These are phyloP conservation scores for Terrapene triunguis DNA, from an alignment of 2,113 vertebrate species.

Conservation along the genomic window DNA sequence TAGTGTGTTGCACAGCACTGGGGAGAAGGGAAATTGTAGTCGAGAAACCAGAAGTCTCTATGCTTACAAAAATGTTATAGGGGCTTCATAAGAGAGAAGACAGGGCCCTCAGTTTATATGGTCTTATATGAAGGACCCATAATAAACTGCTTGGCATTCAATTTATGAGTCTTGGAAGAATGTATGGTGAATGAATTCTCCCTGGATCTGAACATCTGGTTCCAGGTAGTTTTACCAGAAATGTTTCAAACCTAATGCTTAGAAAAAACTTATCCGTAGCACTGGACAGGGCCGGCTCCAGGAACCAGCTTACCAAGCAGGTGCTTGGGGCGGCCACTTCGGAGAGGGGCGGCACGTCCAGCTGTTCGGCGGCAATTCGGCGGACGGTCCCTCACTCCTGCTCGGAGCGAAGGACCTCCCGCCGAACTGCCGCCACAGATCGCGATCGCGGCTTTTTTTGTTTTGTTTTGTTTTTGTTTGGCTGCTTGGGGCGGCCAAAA, in stretches of 20 bases:
- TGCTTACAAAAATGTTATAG: background rate
- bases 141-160: rapidly evolving
- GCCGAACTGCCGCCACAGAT: too few relatives aligned
- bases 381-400: too few relatives aligned
- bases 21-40: background rate
- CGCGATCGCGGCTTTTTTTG: too few relatives aligned
- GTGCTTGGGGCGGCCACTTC: too few relatives aligned
- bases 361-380: too few relatives aligned
- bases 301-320: too few relatives aligned
- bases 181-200: rapidly evolving
- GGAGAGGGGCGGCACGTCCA: too few relatives aligned
- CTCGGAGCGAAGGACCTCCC: too few relatives aligned
- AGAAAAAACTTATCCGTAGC: background rate
- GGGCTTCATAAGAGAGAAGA: background rate
- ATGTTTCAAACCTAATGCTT: background rate
- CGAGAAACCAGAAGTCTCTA: background rate
- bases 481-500: too few relatives aligned
- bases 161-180: background rate
- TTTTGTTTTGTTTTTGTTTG: too few relatives aligned
- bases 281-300: background rate
- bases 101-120: background rate
- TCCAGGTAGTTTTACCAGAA: background rate
- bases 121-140: background rate
- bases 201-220: background rate
- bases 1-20: rapidly evolving